phyloP scores from a whole-genome alignment of 2,888 invertebrate genomes.

The Thymelicus lineola region DNA sequence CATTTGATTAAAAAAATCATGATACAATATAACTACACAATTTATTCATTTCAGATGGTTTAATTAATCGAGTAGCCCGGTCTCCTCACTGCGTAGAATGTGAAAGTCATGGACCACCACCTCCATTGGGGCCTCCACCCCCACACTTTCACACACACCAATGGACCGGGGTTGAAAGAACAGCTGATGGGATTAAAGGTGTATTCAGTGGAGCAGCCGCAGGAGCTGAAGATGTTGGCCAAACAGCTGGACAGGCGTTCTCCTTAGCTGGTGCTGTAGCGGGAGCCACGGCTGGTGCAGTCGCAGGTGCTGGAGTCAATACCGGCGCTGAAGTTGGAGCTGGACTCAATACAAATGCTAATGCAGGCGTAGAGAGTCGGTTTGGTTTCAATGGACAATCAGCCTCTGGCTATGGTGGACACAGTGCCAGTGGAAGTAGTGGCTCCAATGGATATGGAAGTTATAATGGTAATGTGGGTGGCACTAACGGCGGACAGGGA shows the following conservation, averaged over 20 bases:
- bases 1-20: conserved; percentile 37
- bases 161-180: conserved; percentile 63
- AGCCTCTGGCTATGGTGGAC: conserved; percentile 32
- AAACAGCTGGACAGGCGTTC: conserved; percentile 56
- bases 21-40: not conserved
- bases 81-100: conserved; percentile 48
- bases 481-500: not conserved
- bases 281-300: conserved; percentile 20
- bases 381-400: conserved; percentile 18
- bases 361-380: not conserved
- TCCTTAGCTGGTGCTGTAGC: conserved; percentile 49
- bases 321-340: conserved; percentile 19
- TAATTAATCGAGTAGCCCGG: conserved; percentile 50
- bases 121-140: conserved; percentile 40
- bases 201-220: conserved; percentile 64
- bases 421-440: conserved; percentile 1
- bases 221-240: conserved; percentile 50
- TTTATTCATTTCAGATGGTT: conserved; percentile 49
- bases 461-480: not conserved
- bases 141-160: conserved; percentile 59
- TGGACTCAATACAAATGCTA: not conserved
- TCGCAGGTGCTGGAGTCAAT: conserved; percentile 36
- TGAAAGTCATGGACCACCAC: conserved; percentile 38
- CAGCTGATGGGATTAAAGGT: conserved; percentile 55
- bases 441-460: conserved; percentile 13